These are phyloP conservation scores for Apeltes quadracus DNA, from an alignment of 2,113 vertebrate species.

Conservation along the genomic window DNA sequence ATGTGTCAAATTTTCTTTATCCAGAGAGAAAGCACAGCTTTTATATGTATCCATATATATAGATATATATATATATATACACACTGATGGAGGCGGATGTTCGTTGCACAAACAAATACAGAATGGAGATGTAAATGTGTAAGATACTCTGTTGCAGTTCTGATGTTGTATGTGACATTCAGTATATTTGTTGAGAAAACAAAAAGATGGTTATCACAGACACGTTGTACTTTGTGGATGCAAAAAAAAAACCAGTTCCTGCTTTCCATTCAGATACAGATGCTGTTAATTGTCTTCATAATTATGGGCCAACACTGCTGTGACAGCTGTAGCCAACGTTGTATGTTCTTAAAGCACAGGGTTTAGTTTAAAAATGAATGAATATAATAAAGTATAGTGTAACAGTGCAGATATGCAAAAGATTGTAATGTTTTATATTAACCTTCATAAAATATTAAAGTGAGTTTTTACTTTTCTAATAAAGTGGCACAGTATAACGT, in stretches of 20 bases:
- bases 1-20: constrained; percentile 65
- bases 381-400: constrained; percentile 75
- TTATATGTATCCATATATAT: constrained; percentile 37
- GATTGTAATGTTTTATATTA: constrained; percentile 86
- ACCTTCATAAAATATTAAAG: constrained; percentile 81
- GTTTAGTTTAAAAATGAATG: constrained; percentile 72
- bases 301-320: constrained; percentile 77
- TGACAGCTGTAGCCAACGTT: constrained; percentile 78
- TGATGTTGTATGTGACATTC: constrained; percentile 77
- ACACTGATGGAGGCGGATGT: constrained; percentile 56
- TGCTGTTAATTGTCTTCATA: constrained; percentile 72
- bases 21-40: constrained; percentile 61
- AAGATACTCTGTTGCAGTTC: constrained; percentile 74
- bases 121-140: constrained; percentile 76
- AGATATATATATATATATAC: constrained; percentile 30
- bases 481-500: constrained; percentile 80
- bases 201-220: constrained; percentile 69
- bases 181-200: constrained; percentile 71
- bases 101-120: constrained; percentile 70
- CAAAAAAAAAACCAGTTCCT: constrained; percentile 65
- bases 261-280: constrained; percentile 75
- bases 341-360: constrained; percentile 77
- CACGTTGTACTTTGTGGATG: constrained; percentile 75
- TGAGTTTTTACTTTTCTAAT: constrained; percentile 87
- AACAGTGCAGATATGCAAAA: constrained; percentile 81